Percentiles rank a stretch among this genome's conserved stretches.
Conservation (phyloP, 2,888 invertebrate genomes). For the Cordilura impudica region DNA sequence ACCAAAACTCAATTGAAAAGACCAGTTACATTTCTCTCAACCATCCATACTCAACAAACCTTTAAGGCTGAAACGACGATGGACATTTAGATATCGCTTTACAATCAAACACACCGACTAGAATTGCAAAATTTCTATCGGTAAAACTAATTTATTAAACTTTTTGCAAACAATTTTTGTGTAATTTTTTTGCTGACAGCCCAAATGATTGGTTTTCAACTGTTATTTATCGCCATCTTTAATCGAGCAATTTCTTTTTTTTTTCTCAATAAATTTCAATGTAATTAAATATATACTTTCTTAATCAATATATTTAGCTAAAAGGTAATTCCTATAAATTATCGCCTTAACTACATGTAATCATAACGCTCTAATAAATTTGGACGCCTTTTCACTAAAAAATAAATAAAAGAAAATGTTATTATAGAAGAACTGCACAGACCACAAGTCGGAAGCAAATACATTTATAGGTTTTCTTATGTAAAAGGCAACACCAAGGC, state of each 20-base stretch:
- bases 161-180: no score
- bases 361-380: slow-evolving; percentile 72
- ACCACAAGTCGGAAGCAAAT: slow-evolving; percentile 64
- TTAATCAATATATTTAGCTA: slow-evolving; percentile 58
- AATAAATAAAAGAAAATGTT: slow-evolving; percentile 20
- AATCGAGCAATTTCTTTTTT: slow-evolving; percentile 47
- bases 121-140: no score
- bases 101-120: no score
- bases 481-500: slow-evolving; percentile 60
- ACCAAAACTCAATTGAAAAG: no score
- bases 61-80: no score
- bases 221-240: background rate
- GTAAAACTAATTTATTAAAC: no score
- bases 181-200: no score
- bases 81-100: no score
- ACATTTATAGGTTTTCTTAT: slow-evolving; percentile 61
- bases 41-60: no score
- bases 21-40: no score
- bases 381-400: slow-evolving; percentile 67
- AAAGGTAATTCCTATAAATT: slow-evolving; percentile 55
- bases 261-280: slow-evolving; percentile 51
- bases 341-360: slow-evolving; percentile 63
- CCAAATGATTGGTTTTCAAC: no score
- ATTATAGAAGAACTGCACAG: slow-evolving; percentile 32
- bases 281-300: slow-evolving; percentile 44